These are phyloP conservation scores for Lacanobia oleracea DNA, from an alignment of 2,888 invertebrate genomes.

Conservation along the genomic window DNA sequence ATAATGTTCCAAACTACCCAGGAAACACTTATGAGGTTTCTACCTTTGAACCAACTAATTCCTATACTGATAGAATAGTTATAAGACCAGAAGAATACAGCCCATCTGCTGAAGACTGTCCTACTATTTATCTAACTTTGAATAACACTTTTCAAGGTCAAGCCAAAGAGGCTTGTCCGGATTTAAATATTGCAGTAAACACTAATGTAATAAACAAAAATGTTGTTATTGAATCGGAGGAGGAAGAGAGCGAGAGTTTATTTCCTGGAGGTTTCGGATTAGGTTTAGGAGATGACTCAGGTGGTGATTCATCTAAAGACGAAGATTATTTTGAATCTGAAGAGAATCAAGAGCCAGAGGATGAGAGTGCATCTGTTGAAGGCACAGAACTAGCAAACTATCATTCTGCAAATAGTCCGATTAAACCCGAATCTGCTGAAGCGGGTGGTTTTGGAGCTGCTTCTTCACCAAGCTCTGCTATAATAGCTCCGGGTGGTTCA, in stretches of 20 bases:
- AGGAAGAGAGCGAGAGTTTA: slow-evolving; percentile 77
- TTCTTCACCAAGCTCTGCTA: slow-evolving; percentile 75
- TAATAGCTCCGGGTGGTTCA: slow-evolving; percentile 77
- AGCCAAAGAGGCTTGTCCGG: slow-evolving; percentile 92
- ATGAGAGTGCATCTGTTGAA: slow-evolving; percentile 83
- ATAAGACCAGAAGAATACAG: slow-evolving; percentile 88
- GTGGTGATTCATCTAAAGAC: slow-evolving; percentile 74
- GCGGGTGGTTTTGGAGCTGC: slow-evolving; percentile 71
- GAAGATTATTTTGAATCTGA: slow-evolving; percentile 80
- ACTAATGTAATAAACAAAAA: slow-evolving; percentile 92
- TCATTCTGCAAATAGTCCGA: slow-evolving; percentile 76
- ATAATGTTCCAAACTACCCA: slow-evolving; percentile 74
- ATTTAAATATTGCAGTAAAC: slow-evolving; percentile 93
- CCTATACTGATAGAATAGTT: slow-evolving; percentile 86
- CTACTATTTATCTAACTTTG: slow-evolving; percentile 90
- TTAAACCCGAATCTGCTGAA: slow-evolving; percentile 75
- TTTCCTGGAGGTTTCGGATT: slow-evolving; percentile 82
- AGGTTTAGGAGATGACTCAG: slow-evolving; percentile 81
- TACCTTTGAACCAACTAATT: slow-evolving; percentile 82
- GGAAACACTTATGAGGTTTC: slow-evolving; percentile 82
- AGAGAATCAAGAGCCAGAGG: slow-evolving; percentile 75
- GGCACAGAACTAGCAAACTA: slow-evolving; percentile 80
- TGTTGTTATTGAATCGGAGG: slow-evolving; percentile 85
- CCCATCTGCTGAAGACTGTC: slow-evolving; percentile 87
- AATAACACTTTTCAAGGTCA: slow-evolving; percentile 89